Evolutionary conservation across 2,888 invertebrate genomes (phyloP).

Genomic region (Meganola albula): DNA sequence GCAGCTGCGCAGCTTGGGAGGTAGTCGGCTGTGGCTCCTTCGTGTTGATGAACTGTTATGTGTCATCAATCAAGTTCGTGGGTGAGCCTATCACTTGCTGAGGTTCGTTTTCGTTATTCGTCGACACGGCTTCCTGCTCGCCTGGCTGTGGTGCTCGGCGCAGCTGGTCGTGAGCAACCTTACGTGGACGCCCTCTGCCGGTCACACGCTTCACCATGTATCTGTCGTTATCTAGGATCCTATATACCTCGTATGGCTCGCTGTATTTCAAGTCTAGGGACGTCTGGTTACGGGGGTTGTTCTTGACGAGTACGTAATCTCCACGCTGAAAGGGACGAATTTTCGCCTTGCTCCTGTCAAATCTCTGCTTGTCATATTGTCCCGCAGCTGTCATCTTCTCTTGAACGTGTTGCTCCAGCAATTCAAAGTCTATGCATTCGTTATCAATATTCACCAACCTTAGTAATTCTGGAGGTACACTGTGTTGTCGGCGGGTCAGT

Average conservation of each 20-base stretch:
- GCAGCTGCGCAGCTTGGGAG: background rate
- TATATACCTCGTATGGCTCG: background rate
- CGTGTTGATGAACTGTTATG: background rate
- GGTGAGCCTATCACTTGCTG: background rate
- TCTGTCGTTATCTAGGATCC: background rate
- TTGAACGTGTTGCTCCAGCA: conserved; percentile 2
- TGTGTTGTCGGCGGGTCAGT: conserved; percentile 2
- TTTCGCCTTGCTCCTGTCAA: conserved; percentile 4
- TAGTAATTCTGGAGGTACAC: conserved; percentile 11
- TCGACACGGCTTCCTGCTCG: background rate
- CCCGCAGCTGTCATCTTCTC: conserved; percentile 5
- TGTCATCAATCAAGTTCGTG: background rate
- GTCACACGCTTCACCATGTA: background rate
- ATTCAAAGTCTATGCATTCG: conserved; percentile 3
- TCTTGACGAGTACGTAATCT: background rate
- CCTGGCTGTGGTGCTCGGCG: background rate
- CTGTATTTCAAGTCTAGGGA: background rate
- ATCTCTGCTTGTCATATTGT: conserved; percentile 4
- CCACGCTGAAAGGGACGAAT: background rate
- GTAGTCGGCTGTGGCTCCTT: background rate
- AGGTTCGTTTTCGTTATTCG: background rate
- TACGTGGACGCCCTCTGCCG: background rate
- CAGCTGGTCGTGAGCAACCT: background rate
- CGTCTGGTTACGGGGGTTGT: background rate
- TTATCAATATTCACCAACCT: conserved; percentile 8